These are phyloP conservation scores for Drosophila albomicans DNA, from an alignment of 1,140 invertebrate genomes.

Conservation along the genomic window DNA sequence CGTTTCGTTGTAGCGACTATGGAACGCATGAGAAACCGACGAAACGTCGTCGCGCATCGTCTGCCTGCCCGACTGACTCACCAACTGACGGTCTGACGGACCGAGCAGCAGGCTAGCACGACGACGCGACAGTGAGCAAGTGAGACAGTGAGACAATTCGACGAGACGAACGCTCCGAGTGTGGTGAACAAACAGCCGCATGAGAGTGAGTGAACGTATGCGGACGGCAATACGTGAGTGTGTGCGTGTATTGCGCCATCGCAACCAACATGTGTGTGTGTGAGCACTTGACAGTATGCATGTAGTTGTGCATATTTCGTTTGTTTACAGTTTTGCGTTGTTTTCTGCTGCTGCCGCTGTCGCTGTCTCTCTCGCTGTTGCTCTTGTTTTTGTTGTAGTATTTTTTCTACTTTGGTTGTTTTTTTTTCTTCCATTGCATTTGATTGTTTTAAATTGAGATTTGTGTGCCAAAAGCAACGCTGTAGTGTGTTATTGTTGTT, in stretches of 20 bases:
- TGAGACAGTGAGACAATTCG: conserved; percentile 43
- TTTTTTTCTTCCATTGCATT: conserved; percentile 70
- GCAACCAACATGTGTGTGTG: neutral
- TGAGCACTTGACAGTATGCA: conserved; percentile 31
- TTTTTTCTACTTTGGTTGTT: conserved; percentile 51
- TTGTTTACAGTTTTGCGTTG: conserved; percentile 68
- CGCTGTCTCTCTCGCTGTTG: conserved; percentile 6
- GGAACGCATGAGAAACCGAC: conserved; percentile 42
- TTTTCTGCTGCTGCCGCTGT: conserved; percentile 30
- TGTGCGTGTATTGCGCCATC: conserved; percentile 30
- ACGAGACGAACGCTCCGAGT: conserved; percentile 52
- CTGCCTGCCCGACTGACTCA: conserved; percentile 7
- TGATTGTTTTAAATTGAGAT: conserved; percentile 81
- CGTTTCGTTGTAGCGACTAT: conserved; percentile 35
- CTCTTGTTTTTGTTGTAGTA: conserved; percentile 15
- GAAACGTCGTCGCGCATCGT: conserved; percentile 38
- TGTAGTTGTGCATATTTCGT: conserved; percentile 58
- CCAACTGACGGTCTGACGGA: conserved; percentile 5
- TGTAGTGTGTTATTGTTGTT: conserved; percentile 29
- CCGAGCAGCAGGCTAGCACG: neutral
- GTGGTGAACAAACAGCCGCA: conserved; percentile 57
- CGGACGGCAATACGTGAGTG: conserved; percentile 10
- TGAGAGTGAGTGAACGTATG: conserved; percentile 14
- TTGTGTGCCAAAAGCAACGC: conserved; percentile 68
- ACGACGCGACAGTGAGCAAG: conserved; percentile 13